Evolutionary conservation across 2,797 vertebrate genomes (phyloP).

Genomic region (Cryptoprocta ferox): DNA sequence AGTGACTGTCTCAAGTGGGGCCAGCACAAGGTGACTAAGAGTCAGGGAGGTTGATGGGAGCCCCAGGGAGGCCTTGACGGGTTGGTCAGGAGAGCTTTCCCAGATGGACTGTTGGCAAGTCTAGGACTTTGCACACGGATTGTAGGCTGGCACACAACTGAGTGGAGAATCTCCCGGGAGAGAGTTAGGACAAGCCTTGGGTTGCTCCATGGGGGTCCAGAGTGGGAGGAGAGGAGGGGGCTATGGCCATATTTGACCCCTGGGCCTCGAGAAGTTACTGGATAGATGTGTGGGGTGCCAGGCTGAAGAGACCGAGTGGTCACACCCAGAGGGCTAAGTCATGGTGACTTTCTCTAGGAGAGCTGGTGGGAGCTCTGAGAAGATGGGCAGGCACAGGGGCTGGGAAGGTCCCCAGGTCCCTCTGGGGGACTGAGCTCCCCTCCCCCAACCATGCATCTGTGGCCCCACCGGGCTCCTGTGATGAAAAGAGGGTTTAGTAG

Average conservation of each 20-base stretch:
- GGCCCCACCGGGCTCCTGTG: not conserved
- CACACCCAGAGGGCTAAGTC: not conserved
- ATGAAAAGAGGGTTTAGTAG: not conserved
- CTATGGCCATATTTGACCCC: not conserved
- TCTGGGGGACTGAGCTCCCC: not conserved
- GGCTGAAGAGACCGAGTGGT: not conserved
- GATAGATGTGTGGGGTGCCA: not conserved
- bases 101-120: too few species aligned
- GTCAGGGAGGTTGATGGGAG: not conserved
- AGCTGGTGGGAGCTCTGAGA: not conserved
- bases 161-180: not conserved
- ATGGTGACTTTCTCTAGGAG: not conserved
- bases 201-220: not conserved
- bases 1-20: not conserved
- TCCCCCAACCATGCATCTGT: not conserved
- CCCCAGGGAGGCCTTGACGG: too few species aligned
- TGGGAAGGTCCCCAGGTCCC: too few species aligned
- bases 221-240: not conserved
- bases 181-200: not conserved
- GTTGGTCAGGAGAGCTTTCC: not conserved
- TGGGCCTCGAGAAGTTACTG: not conserved
- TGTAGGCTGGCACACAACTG: not conserved
- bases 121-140: not conserved
- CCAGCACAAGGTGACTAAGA: not conserved
- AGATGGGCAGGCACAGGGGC: too few species aligned